Evolutionary conservation across 2,797 vertebrate genomes (phyloP).

Genomic region (Remorina albescens): DNA sequence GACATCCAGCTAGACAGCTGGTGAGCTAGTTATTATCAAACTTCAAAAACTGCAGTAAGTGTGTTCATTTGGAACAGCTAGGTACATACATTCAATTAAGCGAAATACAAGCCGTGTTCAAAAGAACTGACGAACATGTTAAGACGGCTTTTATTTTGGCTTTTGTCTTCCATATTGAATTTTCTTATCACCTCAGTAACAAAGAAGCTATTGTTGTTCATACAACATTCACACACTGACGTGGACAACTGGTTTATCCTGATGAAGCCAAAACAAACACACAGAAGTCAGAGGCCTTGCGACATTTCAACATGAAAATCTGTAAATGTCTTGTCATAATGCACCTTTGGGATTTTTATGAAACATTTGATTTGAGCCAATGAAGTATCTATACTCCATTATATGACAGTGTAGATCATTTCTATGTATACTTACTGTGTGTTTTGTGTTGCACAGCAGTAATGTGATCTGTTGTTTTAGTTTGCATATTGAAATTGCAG

Average conservation of each 20-base stretch:
- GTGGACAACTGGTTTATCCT: slow-evolving; percentile 57
- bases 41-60: neutral
- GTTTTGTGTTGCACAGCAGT: neutral
- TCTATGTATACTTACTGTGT: neutral
- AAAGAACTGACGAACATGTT: no score
- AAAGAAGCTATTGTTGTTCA: neutral
- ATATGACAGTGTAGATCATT: neutral
- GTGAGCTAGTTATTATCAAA: no score
- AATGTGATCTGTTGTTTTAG: neutral
- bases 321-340: neutral
- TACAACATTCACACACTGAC: neutral
- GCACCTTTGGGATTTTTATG: neutral
- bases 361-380: no score
- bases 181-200: neutral
- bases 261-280: no score
- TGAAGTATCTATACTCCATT: no score
- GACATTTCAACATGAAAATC: neutral
- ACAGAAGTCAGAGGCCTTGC: neutral
- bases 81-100: neutral
- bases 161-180: neutral
- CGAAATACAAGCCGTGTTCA: no score
- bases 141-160: neutral
- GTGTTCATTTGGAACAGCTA: neutral
- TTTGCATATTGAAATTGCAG: no score
- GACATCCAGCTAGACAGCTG: no score